Evolutionary conservation across 2,888 invertebrate genomes (phyloP), one percentile per base, ranked within the genome.

Genomic region (Galerucella calmariensis): DNA sequence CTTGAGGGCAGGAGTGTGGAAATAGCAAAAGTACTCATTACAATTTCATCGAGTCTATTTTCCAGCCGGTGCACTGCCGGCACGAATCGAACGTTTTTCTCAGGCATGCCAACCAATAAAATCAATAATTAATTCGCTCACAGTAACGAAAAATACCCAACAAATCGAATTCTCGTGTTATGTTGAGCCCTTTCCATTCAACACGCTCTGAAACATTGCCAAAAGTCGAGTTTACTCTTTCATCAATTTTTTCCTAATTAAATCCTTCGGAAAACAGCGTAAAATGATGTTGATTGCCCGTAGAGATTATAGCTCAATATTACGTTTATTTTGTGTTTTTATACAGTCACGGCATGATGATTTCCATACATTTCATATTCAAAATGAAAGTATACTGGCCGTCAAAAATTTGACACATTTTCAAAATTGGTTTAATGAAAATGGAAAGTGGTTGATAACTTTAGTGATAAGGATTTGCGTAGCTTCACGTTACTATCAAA

Each of bases 121-220:
- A 75, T 72, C 75, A 67, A 75, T 75, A 72, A 72, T 63, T 75
- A 75, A 75, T 75, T 75, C 59, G 53, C 71, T 75, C n/a, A 67
- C 46, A 44, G 69, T 62, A 65, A 72, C 35, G 66, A 69, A 69
- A 72, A 59, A 67, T 63, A 68, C 2, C n/a, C 46, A 63, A 56
- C 68, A 71, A 75, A 75, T 75, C 75, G 68, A 72, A 68, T 75
- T 75, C 53, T 44, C 58, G 62, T 71, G 74, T 71, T 71, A 27
- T 46, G 71, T 68, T 59, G 67, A 72, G 63, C 20, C 46, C n/a
- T 46, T 53, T 56, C 56, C 2, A 10, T 10, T 56, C 56, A 56
- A 56, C 69, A 35, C 20, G 51, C 46, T 69, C 3, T 67, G 27
- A 16, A 67, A 53, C 53, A 51, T 67, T 67, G 16, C 63, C 6